Base-by-base conservation (phyloP, 2,113 vertebrate species). In the Emydura subglobosa region DNA sequence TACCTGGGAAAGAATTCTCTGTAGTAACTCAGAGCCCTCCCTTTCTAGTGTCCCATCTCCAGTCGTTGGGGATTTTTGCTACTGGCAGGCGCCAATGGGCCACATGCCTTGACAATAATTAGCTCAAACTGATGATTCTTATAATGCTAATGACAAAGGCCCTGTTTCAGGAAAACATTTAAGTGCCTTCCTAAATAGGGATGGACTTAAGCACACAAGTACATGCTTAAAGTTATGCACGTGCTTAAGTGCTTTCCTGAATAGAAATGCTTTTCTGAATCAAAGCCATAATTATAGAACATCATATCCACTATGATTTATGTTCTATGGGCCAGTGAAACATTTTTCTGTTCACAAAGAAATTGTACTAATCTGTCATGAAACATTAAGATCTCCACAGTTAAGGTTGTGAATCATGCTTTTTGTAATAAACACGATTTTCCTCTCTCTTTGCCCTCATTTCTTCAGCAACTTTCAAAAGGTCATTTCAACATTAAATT, bases 401-500 rank as follows among this genome's bases (percentile, higher is more conserved):
- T 89, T 92, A 85, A 93, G 94, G 89, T 95, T 93, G 87, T 87
- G 91, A 96, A 94, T 92, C 93, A 88, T 79, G 51, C n/a, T 94
- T 95, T 95, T 49, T 91, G 54, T 90, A 94, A 95, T 92, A 91
- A 95, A 94, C n/a, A 44, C 42, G 68, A 95, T 95, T 92, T 90
- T 47, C 57, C 89, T 95, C 94, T 95, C 87, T 94, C 85, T 91
- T 79, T 51, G 95, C 87, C 94, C 29, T 86, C 81, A 50, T 78
- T 92, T 91, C 89, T 96, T 95, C 80, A 94, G 95, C 90, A 79
- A 54, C 50, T 79, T 54, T 92, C 24, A 80, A 97, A 93, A 24
- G 89, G 95, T 95, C 94, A 93, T 96, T 96, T 96, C 90, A 79
- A 5, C 89, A 91, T 97, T 87, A 87, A 95, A 78, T 85, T 85